Base-by-base conservation (phyloP, 2,888 invertebrate species). In the Tiphia femorata region DNA sequence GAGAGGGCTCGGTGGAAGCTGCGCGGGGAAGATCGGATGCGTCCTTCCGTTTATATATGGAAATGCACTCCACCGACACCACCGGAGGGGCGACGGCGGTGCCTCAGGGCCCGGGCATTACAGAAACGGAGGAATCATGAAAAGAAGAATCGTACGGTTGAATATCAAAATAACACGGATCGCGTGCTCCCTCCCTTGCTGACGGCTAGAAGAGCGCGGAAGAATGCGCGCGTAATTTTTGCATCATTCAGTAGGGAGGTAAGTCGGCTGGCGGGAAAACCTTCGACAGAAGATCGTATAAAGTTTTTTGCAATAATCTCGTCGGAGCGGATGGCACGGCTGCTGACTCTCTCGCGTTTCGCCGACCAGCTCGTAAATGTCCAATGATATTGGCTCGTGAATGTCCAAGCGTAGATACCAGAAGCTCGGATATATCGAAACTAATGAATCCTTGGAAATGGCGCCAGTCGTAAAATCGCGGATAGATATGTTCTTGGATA, bases 41-140 rank as follows among this genome's bases (percentile, higher is more conserved):
- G 60, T 64, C 55, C 56, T 59, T 59, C 47, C 62, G 58, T 58
- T 67, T 67, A 55, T 67, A 55, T 54, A 60, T 67, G 64, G 41
- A 67, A 68, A 64, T 64, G 52, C 38, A 47, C 16, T 12, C 10
- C 8, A 7, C n/a, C 20, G n/a, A 3, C 7, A 42, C 44, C 46
- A 29, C 0, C 5, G 33, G 12, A 33, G 33, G n/a, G n/a, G n/a
- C n/a, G n/a, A n/a, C n/a, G n/a, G n/a, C n/a, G n/a, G 12, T 14
- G 33, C 33, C 8, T 12, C 33, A 33, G 33, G 33, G 33, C 33
- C 33, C 12, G 12, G 8, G 33, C 33, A n/a, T n/a, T n/a, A n/a
- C n/a, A n/a, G n/a, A n/a, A n/a, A n/a, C n/a, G n/a, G n/a, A n/a
- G n/a, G n/a, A n/a, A n/a, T n/a, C n/a, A n/a, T n/a, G n/a, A n/a